Base-by-base conservation (phyloP, 2,888 invertebrate genomes). In the Catocala sponsa region DNA sequence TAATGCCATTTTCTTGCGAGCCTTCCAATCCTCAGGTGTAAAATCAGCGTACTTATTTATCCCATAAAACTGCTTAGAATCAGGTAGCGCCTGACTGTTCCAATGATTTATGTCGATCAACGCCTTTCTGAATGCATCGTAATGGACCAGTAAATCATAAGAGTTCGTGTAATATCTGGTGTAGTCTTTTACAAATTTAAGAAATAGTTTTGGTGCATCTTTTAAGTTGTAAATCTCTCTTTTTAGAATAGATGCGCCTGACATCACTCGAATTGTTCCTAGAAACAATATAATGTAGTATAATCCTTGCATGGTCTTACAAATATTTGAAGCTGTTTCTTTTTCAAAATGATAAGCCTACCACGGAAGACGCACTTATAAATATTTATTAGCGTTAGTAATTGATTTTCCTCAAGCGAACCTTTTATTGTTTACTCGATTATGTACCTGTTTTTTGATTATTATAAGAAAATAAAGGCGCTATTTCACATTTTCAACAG, bases 191-290 rank as follows among this genome's bases (percentile, higher is more conserved):
- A 61, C 11, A 44, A 55, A 69, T 6, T 50, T 53, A 0, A 4
- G 12, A 41, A 65, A 65, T 15, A 61, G 46, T 15, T 35, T 35
- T n/a, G 52, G 57, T 11, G 65, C 46, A 48, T 69, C 60, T 33
- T 61, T 65, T 9, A 70, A 6, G 50, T 70, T 60, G 48, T 69
- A 70, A 48, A 44, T 4, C n/a, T 42, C 42, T n/a, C n/a, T 42
- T 9, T 10, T 9, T n/a, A 1, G 42, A 11, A n/a, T 11, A 11
- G 9, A 5, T 11, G 42, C 42, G 42, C n/a, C 42, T 11, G 11
- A 5, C 2, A 42, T 10, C 11, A 42, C 10, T 5, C 11, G n/a
- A 42, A 42, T 11, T 11, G n/a, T 11, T 5, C 11, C 25, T 25
- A 25, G 4, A 25, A 25, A 10, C 5, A 42, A 11, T 42, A 42